Percentiles rank a stretch among this genome's conserved stretches.
These are phyloP conservation scores for Sminthurinus signatus DNA, from an alignment of 1,140 invertebrate species.

Conservation along the genomic window DNA sequence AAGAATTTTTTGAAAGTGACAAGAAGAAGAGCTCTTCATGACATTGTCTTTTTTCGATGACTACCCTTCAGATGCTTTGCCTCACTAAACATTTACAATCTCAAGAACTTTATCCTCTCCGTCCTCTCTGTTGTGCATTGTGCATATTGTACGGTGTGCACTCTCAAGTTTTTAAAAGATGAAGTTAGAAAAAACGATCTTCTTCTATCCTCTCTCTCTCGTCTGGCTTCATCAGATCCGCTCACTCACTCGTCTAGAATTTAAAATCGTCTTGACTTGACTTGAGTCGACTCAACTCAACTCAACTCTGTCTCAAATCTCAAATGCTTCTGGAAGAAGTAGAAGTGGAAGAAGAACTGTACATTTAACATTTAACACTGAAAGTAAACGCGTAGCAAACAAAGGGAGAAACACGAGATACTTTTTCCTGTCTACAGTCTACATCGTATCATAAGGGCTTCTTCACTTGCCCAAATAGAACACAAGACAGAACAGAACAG, in stretches of 20 bases:
- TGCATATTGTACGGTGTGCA: background rate
- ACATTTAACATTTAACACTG: background rate
- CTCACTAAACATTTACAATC: constrained; percentile 5
- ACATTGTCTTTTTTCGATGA: constrained; percentile 12
- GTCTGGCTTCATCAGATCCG: constrained; percentile 1
- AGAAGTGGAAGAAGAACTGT: background rate
- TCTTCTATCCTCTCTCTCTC: background rate
- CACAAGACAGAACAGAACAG: background rate
- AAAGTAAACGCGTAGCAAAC: constrained; percentile 4
- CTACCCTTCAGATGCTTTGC: constrained; percentile 2
- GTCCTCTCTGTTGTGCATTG: background rate
- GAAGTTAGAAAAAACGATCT: background rate
- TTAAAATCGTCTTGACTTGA: background rate
- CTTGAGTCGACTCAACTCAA: no score
- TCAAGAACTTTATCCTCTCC: background rate
- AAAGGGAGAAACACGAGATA: constrained; percentile 9
- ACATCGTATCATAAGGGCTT: constrained; percentile 1
- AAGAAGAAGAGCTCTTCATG: constrained; percentile 6
- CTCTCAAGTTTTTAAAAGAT: background rate
- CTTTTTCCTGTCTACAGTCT: constrained; percentile 11
- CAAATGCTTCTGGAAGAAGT: background rate
- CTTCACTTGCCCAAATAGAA: constrained; percentile 2
- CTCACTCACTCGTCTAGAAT: background rate
- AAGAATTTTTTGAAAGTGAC: background rate
- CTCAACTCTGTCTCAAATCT: no score